A percentile compares a stretch with the other conserved stretches of the same genome.
Evolutionary conservation across 2,888 invertebrate genomes (phyloP).

Genomic region (Agonopterix subpropinquella): DNA sequence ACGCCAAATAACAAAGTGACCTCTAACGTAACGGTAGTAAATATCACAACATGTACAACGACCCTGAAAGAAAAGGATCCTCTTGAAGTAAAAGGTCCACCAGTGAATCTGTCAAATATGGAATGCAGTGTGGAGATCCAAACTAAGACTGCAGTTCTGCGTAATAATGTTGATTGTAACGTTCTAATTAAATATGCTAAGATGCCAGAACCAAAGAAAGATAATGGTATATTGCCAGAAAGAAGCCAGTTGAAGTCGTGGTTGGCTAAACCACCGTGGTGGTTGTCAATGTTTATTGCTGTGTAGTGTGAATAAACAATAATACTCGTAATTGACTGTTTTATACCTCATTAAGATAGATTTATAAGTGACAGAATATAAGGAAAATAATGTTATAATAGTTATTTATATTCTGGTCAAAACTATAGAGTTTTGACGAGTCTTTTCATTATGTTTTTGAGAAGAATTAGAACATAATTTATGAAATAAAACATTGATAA

Average conservation of each 20-base stretch:
- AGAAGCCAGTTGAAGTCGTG: constrained; percentile 46
- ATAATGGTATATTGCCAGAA: constrained; percentile 35
- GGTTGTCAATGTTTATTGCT: constrained; percentile 57
- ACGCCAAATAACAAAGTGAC: constrained; percentile 10
- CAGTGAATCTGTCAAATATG: constrained; percentile 32
- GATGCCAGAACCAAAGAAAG: constrained; percentile 44
- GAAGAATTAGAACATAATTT: too few species aligned
- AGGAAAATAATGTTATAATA: too few species aligned
- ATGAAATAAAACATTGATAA: too few species aligned
- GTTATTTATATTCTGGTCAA: too few species aligned
- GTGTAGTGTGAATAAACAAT: constrained; percentile 19
- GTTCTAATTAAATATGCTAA: constrained; percentile 46
- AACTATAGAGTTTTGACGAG: too few species aligned
- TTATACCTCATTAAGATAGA: too few species aligned
- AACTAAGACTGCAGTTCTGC: constrained; percentile 33
- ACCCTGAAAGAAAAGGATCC: constrained; percentile 41
- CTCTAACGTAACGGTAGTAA: constrained; percentile 19
- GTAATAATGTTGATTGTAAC: constrained; percentile 44
- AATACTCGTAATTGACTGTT: too few species aligned
- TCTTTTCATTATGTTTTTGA: too few species aligned
- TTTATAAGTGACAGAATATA: too few species aligned
- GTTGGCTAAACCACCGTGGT: constrained; percentile 61
- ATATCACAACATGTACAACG: constrained; percentile 34
- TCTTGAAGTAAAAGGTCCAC: constrained; percentile 39
- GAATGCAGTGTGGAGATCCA: constrained; percentile 52